Base-by-base conservation (phyloP, 2,888 invertebrate species). In the Rhagium mordax region DNA sequence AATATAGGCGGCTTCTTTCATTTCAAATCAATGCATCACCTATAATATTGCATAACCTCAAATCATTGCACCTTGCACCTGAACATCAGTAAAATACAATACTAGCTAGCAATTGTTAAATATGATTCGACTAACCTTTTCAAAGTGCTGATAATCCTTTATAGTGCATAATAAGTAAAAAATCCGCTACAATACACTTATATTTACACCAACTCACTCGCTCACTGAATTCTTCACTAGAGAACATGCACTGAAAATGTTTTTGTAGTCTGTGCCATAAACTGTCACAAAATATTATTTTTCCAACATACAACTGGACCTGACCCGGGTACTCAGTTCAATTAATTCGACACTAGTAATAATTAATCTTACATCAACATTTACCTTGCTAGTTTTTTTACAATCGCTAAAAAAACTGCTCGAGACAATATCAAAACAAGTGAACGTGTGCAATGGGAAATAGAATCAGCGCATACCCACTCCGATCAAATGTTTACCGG, bases 401-500 rank as follows among this genome's bases (percentile, higher is more conserved):
- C 10, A 21, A 2, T 4, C 27, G 8, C 24, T 24, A 48, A 47
- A 64, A 61, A 64, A 51, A 27, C 24, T 24, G 13, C 16, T 18
- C 53, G 65, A 29, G 20, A 29, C 29, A 20, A 20, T 53, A 53
- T 20, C 65, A 65, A 65, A 51, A 65, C 24, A 67, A 57, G 21
- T 15, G 41, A 41, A 20, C 67, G 20, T 53, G 67, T 67, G 57
- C 21, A 21, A n/a, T 47, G 55, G 20, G n/a, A 41, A 69, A 64
- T 55, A 70, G 29, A 71, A 71, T 18, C 24, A 64, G 62, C 53
- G 33, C 70, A 48, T 66, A 61, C 61, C 72, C 53, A 70, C 72
- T 33, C 75, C 68, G 65, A 21, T 49, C 78, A 72, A 73, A 75
- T 67, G 81, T 82, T 81, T 82, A 76, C 81, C 81, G 82, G 82